Evolutionary conservation across 2,797 vertebrate genomes (phyloP).

Genomic region (Carapus acus): DNA sequence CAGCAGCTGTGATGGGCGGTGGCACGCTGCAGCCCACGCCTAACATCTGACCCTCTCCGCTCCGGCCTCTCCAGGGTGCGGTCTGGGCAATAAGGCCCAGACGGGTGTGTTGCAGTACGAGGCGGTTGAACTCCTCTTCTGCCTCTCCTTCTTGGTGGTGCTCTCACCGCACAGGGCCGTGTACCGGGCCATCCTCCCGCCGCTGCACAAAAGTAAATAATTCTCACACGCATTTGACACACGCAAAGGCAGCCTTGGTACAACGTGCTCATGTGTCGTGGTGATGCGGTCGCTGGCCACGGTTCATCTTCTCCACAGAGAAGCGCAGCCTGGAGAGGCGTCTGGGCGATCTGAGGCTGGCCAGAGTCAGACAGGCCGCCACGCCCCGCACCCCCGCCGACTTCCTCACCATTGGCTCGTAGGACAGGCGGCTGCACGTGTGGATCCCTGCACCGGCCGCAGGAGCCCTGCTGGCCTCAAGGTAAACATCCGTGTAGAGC

Average conservation of each 20-base stretch:
- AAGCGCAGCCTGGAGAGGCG: constrained; percentile 56
- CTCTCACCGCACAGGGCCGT: constrained; percentile 67
- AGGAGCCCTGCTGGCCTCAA: too few species aligned
- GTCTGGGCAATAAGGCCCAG: constrained; percentile 55
- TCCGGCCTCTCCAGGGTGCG: constrained; percentile 31
- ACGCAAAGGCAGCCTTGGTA: neutral
- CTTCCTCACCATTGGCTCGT: constrained; percentile 66
- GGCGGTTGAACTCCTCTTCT: constrained; percentile 80
- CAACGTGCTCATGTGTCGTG: neutral
- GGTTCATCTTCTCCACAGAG: constrained; percentile 42
- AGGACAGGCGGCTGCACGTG: too few species aligned
- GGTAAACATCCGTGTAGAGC: too few species aligned
- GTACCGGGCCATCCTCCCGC: constrained; percentile 75
- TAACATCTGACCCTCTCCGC: neutral
- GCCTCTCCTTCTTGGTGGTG: constrained; percentile 76
- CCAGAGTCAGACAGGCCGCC: constrained; percentile 61
- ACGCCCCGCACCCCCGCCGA: constrained; percentile 60
- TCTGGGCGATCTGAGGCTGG: constrained; percentile 62
- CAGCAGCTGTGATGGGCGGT: too few species aligned
- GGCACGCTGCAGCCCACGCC: too few species aligned
- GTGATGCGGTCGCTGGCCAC: neutral
- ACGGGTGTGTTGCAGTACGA: constrained; percentile 68
- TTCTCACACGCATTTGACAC: neutral
- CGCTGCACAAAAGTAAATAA: constrained; percentile 75
- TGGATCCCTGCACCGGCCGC: too few species aligned